Evolutionary conservation across 2,888 invertebrate species (phyloP), one percentile per base, ranked within the genome.

Genomic region (Lithosia quadra): DNA sequence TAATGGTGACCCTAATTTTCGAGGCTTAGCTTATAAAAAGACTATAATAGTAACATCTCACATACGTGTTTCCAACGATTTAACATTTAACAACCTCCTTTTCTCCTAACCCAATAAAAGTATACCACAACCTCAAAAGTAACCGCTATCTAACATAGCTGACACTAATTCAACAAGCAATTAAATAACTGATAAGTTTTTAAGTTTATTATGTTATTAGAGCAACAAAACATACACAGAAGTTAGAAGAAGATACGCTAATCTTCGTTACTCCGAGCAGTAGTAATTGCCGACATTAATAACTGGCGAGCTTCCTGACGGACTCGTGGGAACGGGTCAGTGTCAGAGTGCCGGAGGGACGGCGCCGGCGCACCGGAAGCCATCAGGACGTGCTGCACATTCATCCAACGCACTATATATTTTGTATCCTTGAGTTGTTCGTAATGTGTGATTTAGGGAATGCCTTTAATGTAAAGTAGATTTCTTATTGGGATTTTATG

Each of bases 311-410:
- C 67, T 77, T 83, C 73, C 73, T 73, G 62, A 34, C 66, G 71
- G 67, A 66, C 75, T 74, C 90, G 89, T 91, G 91, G 85, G 91
- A 90, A 90, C 84, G 82, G 88, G 88, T 87, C 89, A 88, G 83
- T 82, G 84, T 77, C 82, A 82, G 56, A 68, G 77, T 77, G 83
- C 78, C 81, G 73, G 71, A 82, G 83, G 84, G 78, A 74, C 85
- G 88, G 88, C 88, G 88, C 86, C 81, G 78, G 82, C 79, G 83
- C 85, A 84, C 78, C 89, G 91, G 90, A 91, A 88, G 85, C 81
- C 77, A 75, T 61, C 82, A 82, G 87, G 85, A 90, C 89, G 87
- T 86, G 88, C 84, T 81, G 82, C 78, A 79, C 80, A 84, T 82
- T 81, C 68, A 55, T 64, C 57, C 68, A 61, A 72, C 65, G 62